These are phyloP conservation scores for Clarias platycephalus DNA, from an alignment of 2,797 vertebrate species.

Conservation along the genomic window DNA sequence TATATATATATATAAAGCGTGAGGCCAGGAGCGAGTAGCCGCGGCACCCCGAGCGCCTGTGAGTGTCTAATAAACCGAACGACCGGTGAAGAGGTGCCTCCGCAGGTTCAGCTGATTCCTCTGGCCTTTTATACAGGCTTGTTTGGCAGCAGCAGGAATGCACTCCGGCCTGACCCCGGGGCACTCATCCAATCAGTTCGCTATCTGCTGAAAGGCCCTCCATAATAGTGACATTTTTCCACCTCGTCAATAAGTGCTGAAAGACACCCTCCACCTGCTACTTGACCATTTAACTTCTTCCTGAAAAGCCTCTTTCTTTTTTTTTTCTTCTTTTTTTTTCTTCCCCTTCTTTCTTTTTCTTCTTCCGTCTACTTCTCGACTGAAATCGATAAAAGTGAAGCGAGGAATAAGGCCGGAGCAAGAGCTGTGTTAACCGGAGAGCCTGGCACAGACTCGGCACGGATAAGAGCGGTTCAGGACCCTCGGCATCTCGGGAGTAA, in stretches of 20 bases:
- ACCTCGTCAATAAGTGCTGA: slow-evolving; percentile 85
- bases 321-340: slow-evolving; percentile 70
- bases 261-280: slow-evolving; percentile 81
- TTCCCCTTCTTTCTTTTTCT: slow-evolving; percentile 68
- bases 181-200: slow-evolving; percentile 84
- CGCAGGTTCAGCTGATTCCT: slow-evolving; percentile 75
- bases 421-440: slow-evolving; percentile 72
- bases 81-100: slow-evolving; percentile 69
- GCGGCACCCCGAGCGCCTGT: slow-evolving; percentile 51
- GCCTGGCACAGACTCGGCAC: slow-evolving; percentile 45
- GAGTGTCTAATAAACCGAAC: slow-evolving; percentile 66
- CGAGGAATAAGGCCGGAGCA: slow-evolving; percentile 72
- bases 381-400: slow-evolving; percentile 82
- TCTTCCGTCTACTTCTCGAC: slow-evolving; percentile 74
- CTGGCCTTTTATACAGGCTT: slow-evolving; percentile 76
- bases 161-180: slow-evolving; percentile 76
- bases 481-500: background rate
- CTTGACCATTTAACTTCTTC: slow-evolving; percentile 86
- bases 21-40: slow-evolving; percentile 34
- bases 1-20: slow-evolving; percentile 29
- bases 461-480: slow-evolving; percentile 19
- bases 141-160: slow-evolving; percentile 76
- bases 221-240: slow-evolving; percentile 87
- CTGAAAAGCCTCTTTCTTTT: slow-evolving; percentile 80
- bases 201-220: slow-evolving; percentile 81